phyloP scores from a whole-genome alignment of 2,888 invertebrate genomes.

The Rotaria sp. region DNA sequence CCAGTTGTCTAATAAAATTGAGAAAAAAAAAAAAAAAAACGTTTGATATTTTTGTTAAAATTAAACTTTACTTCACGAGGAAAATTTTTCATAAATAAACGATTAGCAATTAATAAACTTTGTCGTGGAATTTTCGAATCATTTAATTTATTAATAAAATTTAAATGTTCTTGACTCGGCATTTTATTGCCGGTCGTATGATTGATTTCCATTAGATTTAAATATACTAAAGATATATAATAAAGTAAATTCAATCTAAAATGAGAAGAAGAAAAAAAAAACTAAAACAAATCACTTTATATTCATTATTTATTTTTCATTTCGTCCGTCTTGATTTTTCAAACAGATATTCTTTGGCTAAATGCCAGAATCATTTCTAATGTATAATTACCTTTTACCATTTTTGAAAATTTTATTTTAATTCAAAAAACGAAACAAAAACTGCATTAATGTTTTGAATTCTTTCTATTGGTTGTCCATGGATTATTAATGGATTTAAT shows the following conservation, averaged over 20 bases:
- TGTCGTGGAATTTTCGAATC: slow-evolving; percentile 1
- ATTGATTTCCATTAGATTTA: background rate
- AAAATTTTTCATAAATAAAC: slow-evolving; percentile 27
- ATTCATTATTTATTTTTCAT: background rate
- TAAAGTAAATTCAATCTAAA: background rate
- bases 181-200: background rate
- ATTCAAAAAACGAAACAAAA: background rate
- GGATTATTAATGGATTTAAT: background rate
- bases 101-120: background rate
- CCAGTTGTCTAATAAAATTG: background rate
- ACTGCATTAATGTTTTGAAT: background rate
- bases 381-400: background rate
- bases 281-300: background rate
- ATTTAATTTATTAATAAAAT: slow-evolving; percentile 10
- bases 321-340: slow-evolving; percentile 6
- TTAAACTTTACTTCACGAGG: background rate
- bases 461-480: background rate
- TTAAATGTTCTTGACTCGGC: slow-evolving; percentile 19
- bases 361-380: background rate
- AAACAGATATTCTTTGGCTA: background rate
- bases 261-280: background rate
- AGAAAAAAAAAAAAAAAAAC: background rate
- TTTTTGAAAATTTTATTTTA: background rate
- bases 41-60: too few relatives aligned
- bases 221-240: too few relatives aligned